Evolutionary conservation across 2,888 invertebrate species (phyloP).

Genomic region (Phanerotoma sp.): DNA sequence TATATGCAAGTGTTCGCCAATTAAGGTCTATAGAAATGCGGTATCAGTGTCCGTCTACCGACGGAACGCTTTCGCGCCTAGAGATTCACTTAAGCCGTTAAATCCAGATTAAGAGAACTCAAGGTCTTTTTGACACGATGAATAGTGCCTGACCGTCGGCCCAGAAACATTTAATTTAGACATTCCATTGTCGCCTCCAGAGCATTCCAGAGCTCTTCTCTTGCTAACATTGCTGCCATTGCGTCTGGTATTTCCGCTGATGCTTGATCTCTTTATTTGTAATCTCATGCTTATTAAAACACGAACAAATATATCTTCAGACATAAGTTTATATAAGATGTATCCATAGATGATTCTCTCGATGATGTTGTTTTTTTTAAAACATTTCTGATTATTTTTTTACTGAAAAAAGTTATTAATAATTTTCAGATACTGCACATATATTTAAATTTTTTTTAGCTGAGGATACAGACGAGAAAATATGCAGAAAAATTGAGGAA

Average conservation of each 20-base stretch:
- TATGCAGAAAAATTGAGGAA: slow-evolving; percentile 2
- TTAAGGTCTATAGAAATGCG: slow-evolving; percentile 11
- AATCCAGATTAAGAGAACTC: slow-evolving; percentile 14
- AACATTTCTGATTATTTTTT: no score
- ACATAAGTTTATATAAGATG: no score
- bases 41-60: slow-evolving; percentile 10
- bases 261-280: no score
- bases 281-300: no score
- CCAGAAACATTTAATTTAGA: slow-evolving; percentile 53
- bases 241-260: no score
- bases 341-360: no score
- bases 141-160: slow-evolving; percentile 46
- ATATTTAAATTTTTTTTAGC: background rate
- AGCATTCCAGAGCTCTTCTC: slow-evolving; percentile 8
- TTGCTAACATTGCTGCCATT: no score
- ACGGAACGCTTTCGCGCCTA: slow-evolving; percentile 35
- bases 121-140: slow-evolving; percentile 39
- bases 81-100: slow-evolving; percentile 31
- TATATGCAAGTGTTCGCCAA: slow-evolving; percentile 3
- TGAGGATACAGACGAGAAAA: background rate
- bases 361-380: no score
- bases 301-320: no score
- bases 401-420: no score
- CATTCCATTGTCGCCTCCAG: slow-evolving; percentile 41
- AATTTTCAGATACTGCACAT: no score